Evolutionary conservation across 2,797 vertebrate genomes (phyloP).

Genomic region (Gymnopithys bicolor): DNA sequence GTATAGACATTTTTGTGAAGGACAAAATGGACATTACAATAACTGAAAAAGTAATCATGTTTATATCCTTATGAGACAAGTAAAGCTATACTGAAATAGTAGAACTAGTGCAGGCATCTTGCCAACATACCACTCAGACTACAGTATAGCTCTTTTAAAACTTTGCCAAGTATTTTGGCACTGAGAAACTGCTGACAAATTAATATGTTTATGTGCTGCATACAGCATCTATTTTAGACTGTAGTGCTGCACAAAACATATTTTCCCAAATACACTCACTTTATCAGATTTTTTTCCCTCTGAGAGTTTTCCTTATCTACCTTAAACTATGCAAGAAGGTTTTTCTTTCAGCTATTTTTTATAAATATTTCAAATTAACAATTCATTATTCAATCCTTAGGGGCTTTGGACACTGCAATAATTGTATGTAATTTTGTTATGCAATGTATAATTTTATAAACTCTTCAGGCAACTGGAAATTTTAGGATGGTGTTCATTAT

Average conservation of each 20-base stretch:
- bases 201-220: constrained; percentile 59
- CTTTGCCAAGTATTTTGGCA: constrained; percentile 48
- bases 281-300: constrained; percentile 38
- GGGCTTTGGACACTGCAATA: background rate
- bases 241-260: background rate
- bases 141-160: constrained; percentile 28
- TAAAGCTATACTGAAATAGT: constrained; percentile 37
- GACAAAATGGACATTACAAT: constrained; percentile 39
- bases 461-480: background rate
- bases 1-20: constrained; percentile 19
- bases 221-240: constrained; percentile 12
- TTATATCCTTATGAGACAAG: constrained; percentile 48
- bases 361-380: constrained; percentile 31
- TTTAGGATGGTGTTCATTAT: background rate
- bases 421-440: background rate
- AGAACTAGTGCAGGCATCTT: constrained; percentile 42
- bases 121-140: constrained; percentile 58
- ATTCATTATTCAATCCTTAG: background rate
- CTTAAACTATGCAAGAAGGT: background rate
- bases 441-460: background rate
- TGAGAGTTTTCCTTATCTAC: constrained; percentile 23
- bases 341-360: constrained; percentile 9
- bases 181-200: constrained; percentile 66
- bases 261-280: constrained; percentile 29
- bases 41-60: constrained; percentile 44